Evolutionary conservation across 1,140 invertebrate genomes (phyloP).

Genomic region (Andrena cerasifolii): DNA sequence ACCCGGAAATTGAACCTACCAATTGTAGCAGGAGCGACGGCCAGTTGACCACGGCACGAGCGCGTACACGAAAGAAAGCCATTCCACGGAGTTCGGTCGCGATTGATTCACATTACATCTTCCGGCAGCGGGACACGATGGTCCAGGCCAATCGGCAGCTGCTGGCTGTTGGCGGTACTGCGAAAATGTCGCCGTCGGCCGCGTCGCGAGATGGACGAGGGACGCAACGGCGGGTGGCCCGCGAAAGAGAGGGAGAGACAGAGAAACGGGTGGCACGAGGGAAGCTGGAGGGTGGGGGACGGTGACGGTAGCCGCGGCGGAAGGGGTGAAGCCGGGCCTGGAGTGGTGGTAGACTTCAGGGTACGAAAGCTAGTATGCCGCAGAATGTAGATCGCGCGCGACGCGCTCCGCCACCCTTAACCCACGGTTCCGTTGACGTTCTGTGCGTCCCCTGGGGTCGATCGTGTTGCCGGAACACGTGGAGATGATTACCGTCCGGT

Average conservation of each 20-base stretch:
- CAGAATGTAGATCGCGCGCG: slow-evolving; percentile 77
- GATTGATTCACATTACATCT: slow-evolving; percentile 55
- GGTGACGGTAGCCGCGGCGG: slow-evolving; percentile 16
- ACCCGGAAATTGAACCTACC: neutral
- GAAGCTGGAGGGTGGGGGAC: slow-evolving; percentile 12
- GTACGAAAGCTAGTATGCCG: slow-evolving; percentile 77
- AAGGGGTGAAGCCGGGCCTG: slow-evolving; percentile 30
- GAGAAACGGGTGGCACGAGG: slow-evolving; percentile 8
- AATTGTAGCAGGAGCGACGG: neutral
- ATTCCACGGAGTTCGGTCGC: slow-evolving; percentile 36
- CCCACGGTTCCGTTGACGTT: slow-evolving; percentile 34
- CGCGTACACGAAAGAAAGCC: slow-evolving; percentile 20
- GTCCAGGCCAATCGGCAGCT: slow-evolving; percentile 44
- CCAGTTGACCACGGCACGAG: slow-evolving; percentile 13
- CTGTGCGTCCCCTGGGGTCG: slow-evolving; percentile 23
- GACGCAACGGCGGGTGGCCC: too few species aligned
- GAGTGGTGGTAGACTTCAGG: slow-evolving; percentile 66
- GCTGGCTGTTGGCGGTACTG: slow-evolving; percentile 58
- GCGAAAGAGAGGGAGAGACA: neutral
- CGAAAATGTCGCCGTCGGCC: slow-evolving; percentile 56
- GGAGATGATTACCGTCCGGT: slow-evolving; percentile 39
- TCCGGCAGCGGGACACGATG: slow-evolving; percentile 24
- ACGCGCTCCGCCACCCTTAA: slow-evolving; percentile 67
- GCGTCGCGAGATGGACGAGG: slow-evolving; percentile 20
- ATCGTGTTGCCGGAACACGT: slow-evolving; percentile 51